phyloP scores from a whole-genome alignment of 2,113 vertebrate genomes.

The Pteronura brasiliensis region DNA sequence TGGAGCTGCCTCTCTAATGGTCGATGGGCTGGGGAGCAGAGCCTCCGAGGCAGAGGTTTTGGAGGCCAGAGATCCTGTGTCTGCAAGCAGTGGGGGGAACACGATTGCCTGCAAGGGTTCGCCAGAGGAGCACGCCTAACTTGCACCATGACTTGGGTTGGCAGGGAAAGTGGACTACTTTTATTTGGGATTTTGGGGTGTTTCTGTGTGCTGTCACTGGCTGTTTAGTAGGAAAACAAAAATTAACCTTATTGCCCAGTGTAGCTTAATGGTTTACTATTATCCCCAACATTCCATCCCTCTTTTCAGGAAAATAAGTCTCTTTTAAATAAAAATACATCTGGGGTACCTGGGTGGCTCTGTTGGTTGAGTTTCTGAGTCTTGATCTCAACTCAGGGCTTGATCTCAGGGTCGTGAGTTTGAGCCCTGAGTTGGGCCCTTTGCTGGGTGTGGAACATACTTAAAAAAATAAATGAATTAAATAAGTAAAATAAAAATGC shows the following conservation, averaged over 20 bases:
- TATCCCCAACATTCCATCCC: neutral
- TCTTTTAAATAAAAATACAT: neutral
- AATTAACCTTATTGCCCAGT: neutral
- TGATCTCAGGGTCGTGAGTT: neutral
- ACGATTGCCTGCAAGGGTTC: accelerated
- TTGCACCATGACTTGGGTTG: neutral
- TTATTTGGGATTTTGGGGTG: neutral
- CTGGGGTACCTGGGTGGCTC: neutral
- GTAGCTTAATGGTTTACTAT: neutral
- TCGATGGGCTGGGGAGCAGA: neutral
- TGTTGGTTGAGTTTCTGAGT: neutral
- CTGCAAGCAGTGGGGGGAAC: neutral
- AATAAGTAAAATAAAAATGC: neutral
- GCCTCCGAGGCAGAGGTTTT: neutral
- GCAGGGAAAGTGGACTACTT: neutral
- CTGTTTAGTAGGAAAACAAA: neutral
- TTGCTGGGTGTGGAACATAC: neutral
- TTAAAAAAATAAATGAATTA: neutral
- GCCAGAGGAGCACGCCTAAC: accelerated
- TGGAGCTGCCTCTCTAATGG: neutral
- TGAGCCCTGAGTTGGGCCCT: neutral
- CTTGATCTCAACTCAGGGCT: neutral
- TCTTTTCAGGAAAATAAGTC: neutral
- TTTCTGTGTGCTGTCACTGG: neutral
- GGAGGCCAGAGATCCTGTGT: neutral